Evolutionary conservation across 2,888 invertebrate genomes (phyloP), one percentile per base, ranked within the genome.

Genomic region (Hypsopygia costalis): DNA sequence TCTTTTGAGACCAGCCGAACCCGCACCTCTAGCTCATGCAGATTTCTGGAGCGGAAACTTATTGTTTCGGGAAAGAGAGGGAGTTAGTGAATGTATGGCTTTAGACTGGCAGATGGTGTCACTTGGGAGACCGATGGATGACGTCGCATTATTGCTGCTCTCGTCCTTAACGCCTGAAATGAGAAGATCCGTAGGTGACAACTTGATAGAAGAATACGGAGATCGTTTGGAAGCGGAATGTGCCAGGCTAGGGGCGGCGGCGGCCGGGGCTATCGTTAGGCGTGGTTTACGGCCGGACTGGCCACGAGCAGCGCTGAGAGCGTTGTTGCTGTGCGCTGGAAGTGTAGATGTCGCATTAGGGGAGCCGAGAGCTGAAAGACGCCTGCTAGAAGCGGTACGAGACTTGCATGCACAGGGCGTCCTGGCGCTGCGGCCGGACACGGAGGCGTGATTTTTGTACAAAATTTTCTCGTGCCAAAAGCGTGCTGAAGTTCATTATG

Each of bases 71-170:
- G 91, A 91, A 49, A 67, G 56, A 41, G 78, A 82, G 11, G 85
- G 82, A 44, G 53, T 75, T 41, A 91, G 90, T 56, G 90, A 91
- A 45, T 95, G 95, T 65, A 91, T 92, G 40, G 93, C 94, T 34
- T 78, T 95, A 31, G 95, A 95, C 69, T 95, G 95, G 95, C 95
- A 95, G 85, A 95, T 95, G 95, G 94, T 95, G 34, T 94, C 94
- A 1, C 91, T 94, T 47, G 94, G 94, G 48, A 83, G 90, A 57
- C 94, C 94, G 11, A 95, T 94, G 67, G 95, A 95, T 69, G 95
- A 95, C 65, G 89, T 95, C 6, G 95, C 95, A 0, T 76, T 94
- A 10, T 76, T 95, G 36, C 83, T 95, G 34, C 83, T 93, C 4
- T 94, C 94, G 46, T 95, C 95, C 1, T 85, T 95, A 31, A 91